Evolutionary conservation across 1,140 invertebrate species (phyloP).

Genomic region (Pygmarrhopalites habei): DNA sequence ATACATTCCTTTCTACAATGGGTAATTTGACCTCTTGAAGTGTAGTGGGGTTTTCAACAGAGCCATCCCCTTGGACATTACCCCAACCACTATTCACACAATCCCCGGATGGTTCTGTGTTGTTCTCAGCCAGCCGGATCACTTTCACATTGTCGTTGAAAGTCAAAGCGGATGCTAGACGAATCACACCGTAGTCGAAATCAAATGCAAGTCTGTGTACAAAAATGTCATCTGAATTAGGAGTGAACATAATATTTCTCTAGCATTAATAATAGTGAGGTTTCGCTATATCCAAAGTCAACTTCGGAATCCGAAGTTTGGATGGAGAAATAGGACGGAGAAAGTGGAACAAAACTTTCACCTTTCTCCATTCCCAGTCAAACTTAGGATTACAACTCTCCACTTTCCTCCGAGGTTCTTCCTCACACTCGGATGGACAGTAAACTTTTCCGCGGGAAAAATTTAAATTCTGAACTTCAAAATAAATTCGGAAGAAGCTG

Average conservation of each 20-base stretch:
- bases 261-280: not conserved
- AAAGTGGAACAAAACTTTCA: too few species aligned
- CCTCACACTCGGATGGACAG: too few species aligned
- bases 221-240: not conserved
- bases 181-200: constrained; percentile 2
- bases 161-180: not conserved
- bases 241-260: not conserved
- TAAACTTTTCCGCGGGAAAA: too few species aligned
- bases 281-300: too few species aligned
- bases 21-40: constrained; percentile 12
- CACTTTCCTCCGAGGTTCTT: too few species aligned
- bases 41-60: not conserved
- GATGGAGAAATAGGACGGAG: too few species aligned
- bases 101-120: not conserved
- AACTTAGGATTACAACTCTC: too few species aligned
- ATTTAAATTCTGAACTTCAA: too few species aligned
- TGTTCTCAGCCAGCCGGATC: not conserved
- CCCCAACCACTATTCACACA: constrained; percentile 15
- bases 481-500: too few species aligned
- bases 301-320: too few species aligned
- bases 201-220: not conserved
- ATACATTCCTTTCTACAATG: not conserved
- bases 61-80: not conserved
- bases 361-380: too few species aligned
- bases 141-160: not conserved